Conservation (phyloP, 2,888 invertebrate species). For the Troglohyphantes excavatus region DNA sequence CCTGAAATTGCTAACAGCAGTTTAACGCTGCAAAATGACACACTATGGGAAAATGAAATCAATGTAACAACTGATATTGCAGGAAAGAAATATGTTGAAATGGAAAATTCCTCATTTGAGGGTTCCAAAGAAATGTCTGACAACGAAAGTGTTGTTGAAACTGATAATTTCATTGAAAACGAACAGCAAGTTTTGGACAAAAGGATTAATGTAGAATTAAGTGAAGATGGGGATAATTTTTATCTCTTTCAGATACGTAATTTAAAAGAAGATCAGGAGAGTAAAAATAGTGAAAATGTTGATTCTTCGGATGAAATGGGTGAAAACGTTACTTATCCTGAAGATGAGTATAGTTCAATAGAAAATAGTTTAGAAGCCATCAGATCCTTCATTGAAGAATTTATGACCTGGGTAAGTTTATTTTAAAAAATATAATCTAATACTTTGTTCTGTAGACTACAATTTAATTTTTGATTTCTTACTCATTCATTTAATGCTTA, state of each 20-base stretch:
- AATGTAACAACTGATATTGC: not conserved
- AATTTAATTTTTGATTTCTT: no score
- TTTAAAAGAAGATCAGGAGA: conserved; percentile 42
- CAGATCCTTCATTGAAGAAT: conserved; percentile 45
- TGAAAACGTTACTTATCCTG: conserved; percentile 31
- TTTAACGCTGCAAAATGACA: not conserved
- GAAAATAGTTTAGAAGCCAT: conserved; percentile 57
- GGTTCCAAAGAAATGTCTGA: not conserved
- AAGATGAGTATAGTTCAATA: conserved; percentile 13
- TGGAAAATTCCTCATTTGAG: not conserved
- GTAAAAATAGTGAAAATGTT: conserved; percentile 2
- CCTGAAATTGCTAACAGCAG: not conserved
- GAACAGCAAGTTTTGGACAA: not conserved
- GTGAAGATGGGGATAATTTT: not conserved
- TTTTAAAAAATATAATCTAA: no score
- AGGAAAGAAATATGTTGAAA: not conserved
- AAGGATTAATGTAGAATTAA: conserved; percentile 25
- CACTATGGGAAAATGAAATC: not conserved
- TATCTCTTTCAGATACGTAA: conserved; percentile 52
- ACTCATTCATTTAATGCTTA: no score
- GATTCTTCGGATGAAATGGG: conserved; percentile 12
- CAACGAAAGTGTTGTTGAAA: conserved; percentile 19
- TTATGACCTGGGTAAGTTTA: conserved; percentile 58
- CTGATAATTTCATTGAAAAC: not conserved
- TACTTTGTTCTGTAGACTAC: no score